phyloP scores from a whole-genome alignment of 2,888 invertebrate genomes.

The Parelbella ahira region DNA sequence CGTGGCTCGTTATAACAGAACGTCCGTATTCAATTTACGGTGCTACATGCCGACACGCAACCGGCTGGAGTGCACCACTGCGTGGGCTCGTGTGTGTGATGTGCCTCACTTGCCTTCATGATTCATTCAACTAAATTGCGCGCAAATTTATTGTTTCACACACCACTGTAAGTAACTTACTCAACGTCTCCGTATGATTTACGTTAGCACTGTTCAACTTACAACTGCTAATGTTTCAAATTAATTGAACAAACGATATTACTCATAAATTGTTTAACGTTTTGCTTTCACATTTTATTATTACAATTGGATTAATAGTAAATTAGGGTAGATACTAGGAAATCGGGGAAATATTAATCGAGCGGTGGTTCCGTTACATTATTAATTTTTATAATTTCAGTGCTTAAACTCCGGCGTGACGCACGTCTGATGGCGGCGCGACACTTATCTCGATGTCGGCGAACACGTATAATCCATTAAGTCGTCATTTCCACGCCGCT shows the following conservation, averaged over 20 bases:
- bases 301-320: too few relatives aligned
- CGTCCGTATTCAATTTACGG: constrained; percentile 68
- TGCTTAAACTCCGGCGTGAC: constrained; percentile 72
- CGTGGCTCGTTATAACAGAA: constrained; percentile 53
- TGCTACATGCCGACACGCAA: constrained; percentile 66
- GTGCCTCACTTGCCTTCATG: constrained; percentile 60
- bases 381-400: constrained; percentile 75
- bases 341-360: too few relatives aligned
- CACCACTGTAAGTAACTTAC: constrained; percentile 37
- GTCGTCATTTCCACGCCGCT: constrained; percentile 78
- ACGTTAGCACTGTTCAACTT: too few relatives aligned
- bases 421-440: constrained; percentile 64
- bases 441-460: constrained; percentile 78
- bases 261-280: too few relatives aligned
- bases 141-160: constrained; percentile 42
- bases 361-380: constrained; percentile 65
- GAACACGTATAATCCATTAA: constrained; percentile 80
- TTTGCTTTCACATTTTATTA: too few relatives aligned
- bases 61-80: constrained; percentile 46
- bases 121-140: constrained; percentile 39
- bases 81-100: constrained; percentile 57
- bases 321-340: too few relatives aligned
- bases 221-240: too few relatives aligned
- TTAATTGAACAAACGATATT: too few relatives aligned
- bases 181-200: too few relatives aligned